A percentile compares a stretch with the other conserved stretches of the same genome.
Conservation (phyloP, 2,888 invertebrate genomes). For the Mystacides longicornis region DNA sequence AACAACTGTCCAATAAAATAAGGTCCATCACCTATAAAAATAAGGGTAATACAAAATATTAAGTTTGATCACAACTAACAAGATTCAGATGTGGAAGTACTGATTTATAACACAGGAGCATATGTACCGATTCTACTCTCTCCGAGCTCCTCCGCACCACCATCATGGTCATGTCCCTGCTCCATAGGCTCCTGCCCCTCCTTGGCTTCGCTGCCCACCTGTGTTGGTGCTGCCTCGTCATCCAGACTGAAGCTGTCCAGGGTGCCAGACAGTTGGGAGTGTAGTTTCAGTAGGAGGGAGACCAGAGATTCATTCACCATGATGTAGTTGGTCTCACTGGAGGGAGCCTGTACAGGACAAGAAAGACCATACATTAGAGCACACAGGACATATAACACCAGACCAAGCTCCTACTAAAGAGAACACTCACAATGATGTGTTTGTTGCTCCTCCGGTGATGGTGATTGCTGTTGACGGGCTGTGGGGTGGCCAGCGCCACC, state of each 20-base stretch:
- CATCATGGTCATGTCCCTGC: neutral
- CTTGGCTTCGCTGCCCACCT: neutral
- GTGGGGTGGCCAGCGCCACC: conserved; percentile 28
- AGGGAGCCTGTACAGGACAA: conserved; percentile 11
- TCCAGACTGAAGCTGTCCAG: conserved; percentile 71
- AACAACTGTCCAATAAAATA: conserved; percentile 78
- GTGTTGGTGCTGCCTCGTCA: conserved; percentile 33
- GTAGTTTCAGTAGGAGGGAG: conserved; percentile 79
- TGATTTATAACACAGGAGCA: too few species aligned
- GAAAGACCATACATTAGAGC: too few species aligned
- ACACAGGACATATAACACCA: neutral
- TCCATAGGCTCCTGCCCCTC: conserved; percentile 7
- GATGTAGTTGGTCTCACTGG: conserved; percentile 33
- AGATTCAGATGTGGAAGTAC: too few species aligned
- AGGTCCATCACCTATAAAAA: conserved; percentile 76
- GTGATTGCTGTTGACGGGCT: conserved; percentile 29
- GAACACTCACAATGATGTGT: conserved; percentile 9
- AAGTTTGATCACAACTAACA: neutral
- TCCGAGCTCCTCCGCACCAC: neutral
- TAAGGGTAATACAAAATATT: neutral
- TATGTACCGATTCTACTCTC: conserved; percentile 10
- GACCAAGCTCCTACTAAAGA: neutral
- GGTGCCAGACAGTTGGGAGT: conserved; percentile 78
- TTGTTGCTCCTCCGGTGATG: conserved; percentile 21
- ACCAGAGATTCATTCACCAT: conserved; percentile 82